Evolutionary conservation across 2,888 invertebrate species (phyloP), one percentile per base, ranked within the genome.

Genomic region (Orthosia gothica): DNA sequence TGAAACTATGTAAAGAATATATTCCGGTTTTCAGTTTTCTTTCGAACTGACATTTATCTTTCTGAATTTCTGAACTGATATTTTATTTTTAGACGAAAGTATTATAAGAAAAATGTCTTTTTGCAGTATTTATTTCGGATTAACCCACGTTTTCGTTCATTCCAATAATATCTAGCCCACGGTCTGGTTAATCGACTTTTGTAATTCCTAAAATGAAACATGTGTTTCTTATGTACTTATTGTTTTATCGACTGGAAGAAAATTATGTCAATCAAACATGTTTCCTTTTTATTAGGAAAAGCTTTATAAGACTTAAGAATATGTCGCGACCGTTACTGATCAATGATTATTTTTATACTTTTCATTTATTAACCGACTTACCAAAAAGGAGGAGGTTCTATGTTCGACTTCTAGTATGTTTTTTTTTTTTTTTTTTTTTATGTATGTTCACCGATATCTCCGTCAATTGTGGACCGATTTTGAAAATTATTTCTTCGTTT

Each of bases 1-100:
- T 67, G 59, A 67, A 81, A 76, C 64, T 67, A 67, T 67, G 66
- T 72, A 58, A 63, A 50, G 58, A 61, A 66, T 26, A 52, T 23
- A 49, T 70, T 70, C 11, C 11, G 18, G 20, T 52, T 66, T 62
- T 20, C n/a, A n/a, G 23, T 66, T 58, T 67, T 58, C 13, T 55
- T 18, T 20, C 11, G 3, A 50, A 59, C 13, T 67, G 47, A 59
- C 13, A 47, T 59, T 72, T 59, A 18, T 20, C 40, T 40, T 40
- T 40, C 40, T 40, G 40, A 40, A 40, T 40, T 32, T 32, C 32
- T 32, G 32, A 32, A 32, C 32, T 9, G 9, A 40, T 40, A 20
- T 69, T 45, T 32, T 54, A 40, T 40, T 65, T 76, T n/a, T 26
- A 58, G 15, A 54, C 1, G 7, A 0, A 40, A 13, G 26, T 52